Conservation (phyloP, 1,140 invertebrate species). For the Lasaia peninsularis region DNA sequence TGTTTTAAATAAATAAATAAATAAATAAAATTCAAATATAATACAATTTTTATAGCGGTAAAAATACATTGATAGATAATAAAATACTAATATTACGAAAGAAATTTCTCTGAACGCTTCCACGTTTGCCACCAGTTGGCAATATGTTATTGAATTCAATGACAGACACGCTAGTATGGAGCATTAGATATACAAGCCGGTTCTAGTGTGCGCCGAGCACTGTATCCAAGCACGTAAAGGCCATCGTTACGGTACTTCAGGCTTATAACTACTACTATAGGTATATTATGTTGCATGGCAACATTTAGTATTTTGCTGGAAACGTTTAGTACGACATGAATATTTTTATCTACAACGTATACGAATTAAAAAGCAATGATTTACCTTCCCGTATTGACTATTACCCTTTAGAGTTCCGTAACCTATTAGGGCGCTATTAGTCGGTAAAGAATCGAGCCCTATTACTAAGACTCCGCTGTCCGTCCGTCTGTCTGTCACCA, state of each 20-base stretch:
- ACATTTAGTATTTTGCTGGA: slow-evolving; percentile 5
- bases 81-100: not conserved
- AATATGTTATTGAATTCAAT: slow-evolving; percentile 33
- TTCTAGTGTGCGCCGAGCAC: slow-evolving; percentile 34
- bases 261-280: slow-evolving; percentile 29
- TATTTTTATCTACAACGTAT: not conserved
- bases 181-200: slow-evolving; percentile 50
- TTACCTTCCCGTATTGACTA: no score
- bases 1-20: no score
- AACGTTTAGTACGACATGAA: not conserved
- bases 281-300: slow-evolving; percentile 19
- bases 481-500: no score
- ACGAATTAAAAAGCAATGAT: no score
- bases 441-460: no score
- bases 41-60: no score
- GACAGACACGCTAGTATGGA: slow-evolving; percentile 45
- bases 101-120: not conserved
- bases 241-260: slow-evolving; percentile 57
- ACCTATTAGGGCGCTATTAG: no score
- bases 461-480: no score
- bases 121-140: not conserved
- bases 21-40: no score
- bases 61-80: no score
- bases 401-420: no score
- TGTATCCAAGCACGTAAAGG: slow-evolving; percentile 41